Percentiles rank a stretch among this genome's conserved stretches.
Conservation (phyloP, 2,888 invertebrate species). For the Belgica antarctica region DNA sequence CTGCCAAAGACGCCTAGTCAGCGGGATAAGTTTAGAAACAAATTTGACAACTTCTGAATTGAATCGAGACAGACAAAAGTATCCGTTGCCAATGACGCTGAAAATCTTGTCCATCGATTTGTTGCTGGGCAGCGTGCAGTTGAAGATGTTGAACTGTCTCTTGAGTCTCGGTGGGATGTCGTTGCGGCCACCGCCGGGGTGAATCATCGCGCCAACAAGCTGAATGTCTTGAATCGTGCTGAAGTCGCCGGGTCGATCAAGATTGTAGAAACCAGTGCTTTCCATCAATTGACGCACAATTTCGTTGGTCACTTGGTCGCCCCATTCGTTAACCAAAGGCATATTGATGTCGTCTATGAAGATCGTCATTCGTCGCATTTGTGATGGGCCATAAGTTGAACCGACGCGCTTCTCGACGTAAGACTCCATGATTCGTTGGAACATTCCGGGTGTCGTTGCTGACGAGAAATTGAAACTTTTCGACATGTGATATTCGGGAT, state of each 20-base stretch:
- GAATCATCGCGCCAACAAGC: constrained; percentile 79
- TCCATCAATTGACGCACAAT: constrained; percentile 64
- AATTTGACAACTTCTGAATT: constrained; percentile 69
- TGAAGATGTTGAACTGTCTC: constrained; percentile 83
- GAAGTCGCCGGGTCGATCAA: constrained; percentile 82
- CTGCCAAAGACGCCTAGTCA: constrained; percentile 77
- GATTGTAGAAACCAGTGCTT: constrained; percentile 71
- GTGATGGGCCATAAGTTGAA: constrained; percentile 75
- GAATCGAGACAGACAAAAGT: constrained; percentile 62
- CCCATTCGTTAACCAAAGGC: constrained; percentile 83
- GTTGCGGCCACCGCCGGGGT: constrained; percentile 87
- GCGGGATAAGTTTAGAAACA: constrained; percentile 71
- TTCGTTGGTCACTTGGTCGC: constrained; percentile 90
- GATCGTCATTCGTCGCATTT: constrained; percentile 76
- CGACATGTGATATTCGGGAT: constrained; percentile 68
- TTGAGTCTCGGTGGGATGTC: constrained; percentile 80
- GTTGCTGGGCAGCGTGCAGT: constrained; percentile 72
- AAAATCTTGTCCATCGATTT: constrained; percentile 53
- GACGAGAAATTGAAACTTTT: constrained; percentile 86
- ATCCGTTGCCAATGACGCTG: constrained; percentile 56
- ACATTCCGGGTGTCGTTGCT: constrained; percentile 80
- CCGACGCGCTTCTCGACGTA: constrained; percentile 81
- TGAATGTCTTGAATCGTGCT: constrained; percentile 82
- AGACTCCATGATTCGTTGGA: constrained; percentile 78
- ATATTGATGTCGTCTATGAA: constrained; percentile 92